These are phyloP conservation scores for Macrobrachium rosenbergii DNA, from an alignment of 1,140 invertebrate species.

Conservation along the genomic window DNA sequence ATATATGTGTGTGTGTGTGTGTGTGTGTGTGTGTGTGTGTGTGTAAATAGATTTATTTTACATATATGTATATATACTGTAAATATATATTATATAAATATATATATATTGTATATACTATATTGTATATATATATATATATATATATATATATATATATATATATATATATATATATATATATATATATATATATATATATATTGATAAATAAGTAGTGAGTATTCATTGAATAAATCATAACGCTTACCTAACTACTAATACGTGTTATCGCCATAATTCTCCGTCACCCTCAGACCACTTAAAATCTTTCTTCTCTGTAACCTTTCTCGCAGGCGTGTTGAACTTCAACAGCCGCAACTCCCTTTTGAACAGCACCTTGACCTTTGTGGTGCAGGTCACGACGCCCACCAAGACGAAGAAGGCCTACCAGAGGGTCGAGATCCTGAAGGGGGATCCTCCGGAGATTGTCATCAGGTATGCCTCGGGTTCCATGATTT, in stretches of 20 bases:
- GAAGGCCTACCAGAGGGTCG: slow-evolving; percentile 15
- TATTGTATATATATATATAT: not conserved
- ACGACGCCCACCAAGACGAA: slow-evolving; percentile 27
- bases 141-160: slow-evolving; percentile 1
- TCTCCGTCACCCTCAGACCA: no score
- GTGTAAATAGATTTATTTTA: no score
- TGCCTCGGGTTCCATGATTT: no score
- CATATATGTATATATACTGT: no score
- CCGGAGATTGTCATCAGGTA: slow-evolving; percentile 27
- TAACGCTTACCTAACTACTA: no score
- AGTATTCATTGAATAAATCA: no score
- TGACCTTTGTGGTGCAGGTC: slow-evolving; percentile 12
- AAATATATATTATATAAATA: no score
- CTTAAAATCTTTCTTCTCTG: not conserved
- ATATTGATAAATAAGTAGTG: not conserved
- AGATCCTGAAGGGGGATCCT: slow-evolving; percentile 26
- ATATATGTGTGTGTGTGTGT: no score
- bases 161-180: slow-evolving; percentile 16
- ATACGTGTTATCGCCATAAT: not conserved
- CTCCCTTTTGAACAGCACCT: slow-evolving; percentile 14
- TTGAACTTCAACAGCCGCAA: not conserved
- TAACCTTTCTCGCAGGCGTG: not conserved
- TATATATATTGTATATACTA: not conserved
- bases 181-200: slow-evolving; percentile 27
- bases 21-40: no score